Evolutionary conservation across 2,888 invertebrate species (phyloP).

Genomic region (Phalera bucephala): DNA sequence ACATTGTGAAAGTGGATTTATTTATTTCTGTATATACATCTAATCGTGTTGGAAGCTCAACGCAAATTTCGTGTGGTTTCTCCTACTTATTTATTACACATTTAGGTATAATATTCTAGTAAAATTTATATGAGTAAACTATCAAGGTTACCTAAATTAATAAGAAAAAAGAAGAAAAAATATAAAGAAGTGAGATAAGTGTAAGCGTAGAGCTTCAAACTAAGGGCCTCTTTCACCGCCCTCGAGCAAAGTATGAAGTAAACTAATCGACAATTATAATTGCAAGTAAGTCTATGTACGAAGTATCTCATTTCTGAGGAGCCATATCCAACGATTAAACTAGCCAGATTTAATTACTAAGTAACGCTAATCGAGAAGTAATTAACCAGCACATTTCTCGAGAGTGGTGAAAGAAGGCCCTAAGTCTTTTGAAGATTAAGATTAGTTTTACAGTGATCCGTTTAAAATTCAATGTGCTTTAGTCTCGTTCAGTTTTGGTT

Average conservation of each 20-base stretch:
- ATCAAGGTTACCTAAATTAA: constrained; percentile 15
- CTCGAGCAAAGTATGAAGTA: no score
- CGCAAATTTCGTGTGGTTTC: constrained; percentile 79
- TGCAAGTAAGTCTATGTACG: no score
- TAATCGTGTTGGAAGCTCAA: constrained; percentile 84
- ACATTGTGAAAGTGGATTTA: constrained; percentile 34
- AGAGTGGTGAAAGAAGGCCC: no score
- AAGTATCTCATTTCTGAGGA: no score
- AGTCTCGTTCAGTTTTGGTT: no score
- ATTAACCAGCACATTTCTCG: no score
- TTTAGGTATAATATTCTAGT: constrained; percentile 42
- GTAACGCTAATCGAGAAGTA: no score
- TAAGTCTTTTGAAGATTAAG: no score
- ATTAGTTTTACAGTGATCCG: constrained; percentile 9
- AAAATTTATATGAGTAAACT: constrained; percentile 37
- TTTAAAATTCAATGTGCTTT: not conserved
- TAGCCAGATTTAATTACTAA: no score
- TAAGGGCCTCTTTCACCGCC: no score
- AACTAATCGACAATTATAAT: no score
- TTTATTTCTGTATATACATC: constrained; percentile 78
- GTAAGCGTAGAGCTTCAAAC: constrained; percentile 7
- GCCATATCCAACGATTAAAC: no score
- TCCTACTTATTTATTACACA: constrained; percentile 51
- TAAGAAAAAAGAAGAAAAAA: constrained; percentile 2
- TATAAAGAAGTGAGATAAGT: constrained; percentile 9